Conservation (phyloP, 2,113 vertebrate genomes). For the Odocoileus virginianus region DNA sequence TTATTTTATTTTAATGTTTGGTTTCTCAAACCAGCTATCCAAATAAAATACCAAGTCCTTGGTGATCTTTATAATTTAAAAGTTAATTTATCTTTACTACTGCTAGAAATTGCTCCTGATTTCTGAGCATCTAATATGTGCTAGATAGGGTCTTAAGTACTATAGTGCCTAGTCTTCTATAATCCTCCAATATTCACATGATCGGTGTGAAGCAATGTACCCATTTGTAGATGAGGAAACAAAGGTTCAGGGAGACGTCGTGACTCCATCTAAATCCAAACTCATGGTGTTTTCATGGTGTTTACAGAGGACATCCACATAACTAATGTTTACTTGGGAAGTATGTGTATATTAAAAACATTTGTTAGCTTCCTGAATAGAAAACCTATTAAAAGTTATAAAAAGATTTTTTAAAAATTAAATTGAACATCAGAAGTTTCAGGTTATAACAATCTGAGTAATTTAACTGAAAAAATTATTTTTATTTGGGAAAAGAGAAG, state of each 20-base stretch:
- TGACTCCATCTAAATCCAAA: neutral
- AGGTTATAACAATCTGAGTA: neutral
- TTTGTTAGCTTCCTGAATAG: neutral
- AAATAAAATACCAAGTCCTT: neutral
- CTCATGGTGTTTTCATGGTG: neutral
- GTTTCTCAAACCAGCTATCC: neutral
- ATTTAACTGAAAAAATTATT: constrained; percentile 40
- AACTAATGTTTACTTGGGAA: neutral
- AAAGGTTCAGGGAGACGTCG: neutral
- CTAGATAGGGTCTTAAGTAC: neutral
- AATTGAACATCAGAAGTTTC: neutral
- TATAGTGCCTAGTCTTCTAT: neutral
- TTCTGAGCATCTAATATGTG: neutral
- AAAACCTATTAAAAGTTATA: neutral
- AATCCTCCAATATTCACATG: neutral
- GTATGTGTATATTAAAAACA: neutral
- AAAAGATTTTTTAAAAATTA: neutral
- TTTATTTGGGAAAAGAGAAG: constrained; percentile 33
- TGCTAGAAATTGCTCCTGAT: neutral
- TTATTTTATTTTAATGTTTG: constrained; percentile 15
- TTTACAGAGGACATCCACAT: neutral
- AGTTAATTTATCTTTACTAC: neutral
- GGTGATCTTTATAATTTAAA: constrained; percentile 22
- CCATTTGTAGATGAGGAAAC: neutral
- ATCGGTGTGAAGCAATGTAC: neutral